Evolutionary conservation across 2,888 invertebrate species (phyloP).

Genomic region (Himalopsyche kuldschensis): DNA sequence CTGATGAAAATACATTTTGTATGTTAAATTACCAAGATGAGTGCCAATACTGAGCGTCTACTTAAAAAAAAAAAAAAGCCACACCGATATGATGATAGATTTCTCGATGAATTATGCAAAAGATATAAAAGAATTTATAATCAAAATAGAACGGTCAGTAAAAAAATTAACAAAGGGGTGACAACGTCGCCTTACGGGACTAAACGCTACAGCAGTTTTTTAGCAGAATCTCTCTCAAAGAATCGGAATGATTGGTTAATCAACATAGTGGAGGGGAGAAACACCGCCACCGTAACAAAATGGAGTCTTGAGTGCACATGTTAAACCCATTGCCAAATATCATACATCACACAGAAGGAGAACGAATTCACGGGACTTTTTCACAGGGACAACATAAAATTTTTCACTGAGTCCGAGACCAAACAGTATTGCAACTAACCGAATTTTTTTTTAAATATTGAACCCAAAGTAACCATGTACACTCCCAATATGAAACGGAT

Average conservation of each 20-base stretch:
- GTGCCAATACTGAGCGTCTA: neutral
- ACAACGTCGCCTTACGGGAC: neutral
- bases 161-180: neutral
- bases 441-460: too few species aligned
- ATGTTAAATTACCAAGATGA: neutral
- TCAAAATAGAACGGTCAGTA: neutral
- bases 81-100: slow-evolving; percentile 21
- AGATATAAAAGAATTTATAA: neutral
- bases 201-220: neutral
- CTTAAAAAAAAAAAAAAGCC: neutral
- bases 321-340: neutral
- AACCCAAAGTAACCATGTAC: too few species aligned
- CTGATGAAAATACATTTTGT: neutral
- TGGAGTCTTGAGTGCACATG: neutral
- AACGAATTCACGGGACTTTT: too few species aligned
- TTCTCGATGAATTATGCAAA: neutral
- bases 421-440: too few species aligned
- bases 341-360: too few species aligned
- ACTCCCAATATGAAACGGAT: too few species aligned
- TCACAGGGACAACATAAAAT: too few species aligned
- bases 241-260: neutral
- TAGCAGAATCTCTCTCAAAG: neutral
- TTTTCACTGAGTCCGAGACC: too few species aligned
- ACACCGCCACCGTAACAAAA: neutral
- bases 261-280: neutral